phyloP scores from a whole-genome alignment of 2,888 invertebrate genomes.

The Camptogramma bilineatum region DNA sequence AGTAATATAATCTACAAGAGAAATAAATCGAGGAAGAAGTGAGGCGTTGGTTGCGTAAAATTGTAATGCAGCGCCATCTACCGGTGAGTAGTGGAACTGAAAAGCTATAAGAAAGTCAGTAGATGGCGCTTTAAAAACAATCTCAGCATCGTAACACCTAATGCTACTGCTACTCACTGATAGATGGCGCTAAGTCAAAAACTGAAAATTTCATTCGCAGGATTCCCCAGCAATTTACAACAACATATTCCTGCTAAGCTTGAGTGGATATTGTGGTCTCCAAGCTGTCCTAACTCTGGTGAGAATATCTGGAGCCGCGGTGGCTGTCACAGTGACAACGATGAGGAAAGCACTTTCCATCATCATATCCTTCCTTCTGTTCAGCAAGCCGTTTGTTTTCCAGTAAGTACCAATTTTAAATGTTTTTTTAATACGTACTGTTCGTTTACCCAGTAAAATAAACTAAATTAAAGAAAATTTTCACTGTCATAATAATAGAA shows the following conservation, averaged over 20 bases:
- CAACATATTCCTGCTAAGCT: conserved; percentile 93
- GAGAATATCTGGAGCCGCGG: conserved; percentile 94
- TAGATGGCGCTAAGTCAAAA: conserved; percentile 11
- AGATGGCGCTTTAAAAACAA: background rate
- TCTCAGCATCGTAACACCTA: background rate
- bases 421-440: too few species aligned
- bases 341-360: conserved; percentile 97
- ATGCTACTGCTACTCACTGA: background rate
- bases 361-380: conserved; percentile 95
- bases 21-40: background rate
- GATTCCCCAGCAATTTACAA: conserved; percentile 91
- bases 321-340: conserved; percentile 97
- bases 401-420: too few species aligned
- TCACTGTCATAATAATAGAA: too few species aligned
- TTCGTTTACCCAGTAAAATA: background rate
- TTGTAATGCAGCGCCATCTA: conserved; percentile 4
- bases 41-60: background rate
- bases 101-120: background rate
- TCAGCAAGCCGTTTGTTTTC: conserved; percentile 96
- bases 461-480: background rate
- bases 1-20: background rate
- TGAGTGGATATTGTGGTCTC: conserved; percentile 96
- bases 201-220: too few species aligned
- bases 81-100: background rate
- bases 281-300: conserved; percentile 97